Evolutionary conservation across 2,113 vertebrate species (phyloP), one percentile per base, ranked within the genome.

Genomic region (Bos indicus): DNA sequence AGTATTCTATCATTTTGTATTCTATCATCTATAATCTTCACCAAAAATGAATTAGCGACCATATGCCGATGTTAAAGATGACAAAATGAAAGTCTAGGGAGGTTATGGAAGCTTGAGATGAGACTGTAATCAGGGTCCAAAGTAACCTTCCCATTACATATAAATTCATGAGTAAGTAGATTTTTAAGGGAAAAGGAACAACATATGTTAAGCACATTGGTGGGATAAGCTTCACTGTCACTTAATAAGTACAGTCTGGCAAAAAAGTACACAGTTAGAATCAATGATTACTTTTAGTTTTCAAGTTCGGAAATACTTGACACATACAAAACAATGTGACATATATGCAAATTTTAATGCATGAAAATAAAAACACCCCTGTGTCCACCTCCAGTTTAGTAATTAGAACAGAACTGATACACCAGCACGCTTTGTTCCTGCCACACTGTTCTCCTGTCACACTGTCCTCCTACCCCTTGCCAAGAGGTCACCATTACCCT

Each of bases 71-170:
- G 46, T 60, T 71, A 52, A 81, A 87, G n/a, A 91, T 51, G 15
- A 88, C 23, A 94, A 88, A 74, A 94, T 6, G 80, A 56, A 94
- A 64, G 48, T 92, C 17, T 52, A 78, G 11, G 25, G 93, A 88
- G 48, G 12, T 62, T 77, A 33, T 15, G 21, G 7, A 81, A 17
- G 28, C 19, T n/a, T 67, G 30, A 81, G 54, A 40, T 60, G 28
- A 92, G 26, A 46, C 17, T 43, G 46, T 62, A 90, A 67, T 57
- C 23, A 64, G 9, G 2, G 57, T 83, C 25, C 36, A 87, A 83
- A 92, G 15, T n/a, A 84, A 82, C 8, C 46, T 88, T 85, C 16
- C 67, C 17, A 36, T 52, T 30, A 36, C 5, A 84, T 43, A 15
- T 64, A 33, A 96, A 19, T 16, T 59, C 19, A 88, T 36, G 17